phyloP scores from a whole-genome alignment of 2,113 vertebrate genomes.

The Mirza zaza region DNA sequence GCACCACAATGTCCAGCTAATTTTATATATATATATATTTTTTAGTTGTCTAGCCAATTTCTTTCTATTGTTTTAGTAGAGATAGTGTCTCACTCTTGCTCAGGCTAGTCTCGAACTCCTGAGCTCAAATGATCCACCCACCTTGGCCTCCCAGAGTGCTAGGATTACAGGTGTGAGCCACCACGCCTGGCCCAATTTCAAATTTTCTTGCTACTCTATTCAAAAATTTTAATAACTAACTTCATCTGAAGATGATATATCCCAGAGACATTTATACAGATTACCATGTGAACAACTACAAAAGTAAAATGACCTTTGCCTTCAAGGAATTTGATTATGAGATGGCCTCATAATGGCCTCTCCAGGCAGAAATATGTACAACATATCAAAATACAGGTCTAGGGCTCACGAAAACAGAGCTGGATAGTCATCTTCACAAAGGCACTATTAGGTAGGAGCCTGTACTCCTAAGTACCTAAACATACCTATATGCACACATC shows the following conservation, averaged over 20 bases:
- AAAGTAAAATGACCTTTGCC: not conserved
- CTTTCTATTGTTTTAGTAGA: too few relatives aligned
- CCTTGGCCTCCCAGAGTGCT: too few relatives aligned
- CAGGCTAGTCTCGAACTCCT: too few relatives aligned
- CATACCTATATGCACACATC: not conserved
- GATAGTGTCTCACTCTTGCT: too few relatives aligned
- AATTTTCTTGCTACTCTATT: not conserved
- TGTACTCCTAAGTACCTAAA: not conserved
- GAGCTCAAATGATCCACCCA: too few relatives aligned
- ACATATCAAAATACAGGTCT: not conserved
- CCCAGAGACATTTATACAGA: not conserved
- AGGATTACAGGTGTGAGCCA: too few relatives aligned
- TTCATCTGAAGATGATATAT: constrained; percentile 33
- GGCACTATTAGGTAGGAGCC: not conserved
- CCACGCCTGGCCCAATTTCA: not conserved
- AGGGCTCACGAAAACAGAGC: not conserved
- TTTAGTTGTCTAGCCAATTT: too few relatives aligned
- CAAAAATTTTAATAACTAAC: not conserved
- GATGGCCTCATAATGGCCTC: not conserved
- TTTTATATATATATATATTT: too few relatives aligned
- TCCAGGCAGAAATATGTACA: not conserved
- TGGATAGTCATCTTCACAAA: not conserved
- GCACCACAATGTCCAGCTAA: too few relatives aligned
- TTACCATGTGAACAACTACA: not conserved
- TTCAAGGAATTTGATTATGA: not conserved